Base-by-base conservation (phyloP, 2,113 vertebrate genomes). In the Microtus richardsoni region DNA sequence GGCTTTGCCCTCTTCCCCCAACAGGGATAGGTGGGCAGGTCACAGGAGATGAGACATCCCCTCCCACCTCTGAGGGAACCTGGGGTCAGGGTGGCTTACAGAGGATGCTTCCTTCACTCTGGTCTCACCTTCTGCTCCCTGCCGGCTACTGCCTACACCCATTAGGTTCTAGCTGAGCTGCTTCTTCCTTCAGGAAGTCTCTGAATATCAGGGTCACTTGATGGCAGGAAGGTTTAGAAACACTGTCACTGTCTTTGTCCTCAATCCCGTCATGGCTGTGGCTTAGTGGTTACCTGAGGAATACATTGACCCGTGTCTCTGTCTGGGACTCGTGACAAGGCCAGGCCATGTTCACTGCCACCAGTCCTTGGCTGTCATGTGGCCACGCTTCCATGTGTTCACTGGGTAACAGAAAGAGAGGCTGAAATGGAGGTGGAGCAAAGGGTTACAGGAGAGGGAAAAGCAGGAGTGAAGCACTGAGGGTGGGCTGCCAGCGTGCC, bases 171-270 rank as follows among this genome's bases (percentile, higher is more conserved):
- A 58, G 71, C 58, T 80, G 36, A 66, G 41, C 71, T 71, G 58
- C 30, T 19, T 36, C 66, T 94, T 93, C 70, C 21, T 96, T 39
- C 39, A 86, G 60, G 74, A 96, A 91, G n/a, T 60, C 80, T 13
- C 39, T 41, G 39, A 80, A 26, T 41, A 74, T 83, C 33, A 89
- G 19, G 28, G 47, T 17, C 60, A 89, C 87, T 71, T 26, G 91
- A 89, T 39, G 52, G 24, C 33, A 22, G 22, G 11, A 3, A 7
- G 66, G 60, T 93, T 80, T 93, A 80, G 89, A 94, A 79, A 66
- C 68, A 62, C n/a, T 1, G 36, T 58, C 64, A 62, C n/a, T 0
- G 30, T 58, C 64, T 83, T 88, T 94, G 19, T 22, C 66, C 26
- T 33, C 16, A 24, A 0, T 78, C 73, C 84, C 10, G 3, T 93